phyloP scores from a whole-genome alignment of 2,888 invertebrate genomes.

The Brachylomia viminalis region DNA sequence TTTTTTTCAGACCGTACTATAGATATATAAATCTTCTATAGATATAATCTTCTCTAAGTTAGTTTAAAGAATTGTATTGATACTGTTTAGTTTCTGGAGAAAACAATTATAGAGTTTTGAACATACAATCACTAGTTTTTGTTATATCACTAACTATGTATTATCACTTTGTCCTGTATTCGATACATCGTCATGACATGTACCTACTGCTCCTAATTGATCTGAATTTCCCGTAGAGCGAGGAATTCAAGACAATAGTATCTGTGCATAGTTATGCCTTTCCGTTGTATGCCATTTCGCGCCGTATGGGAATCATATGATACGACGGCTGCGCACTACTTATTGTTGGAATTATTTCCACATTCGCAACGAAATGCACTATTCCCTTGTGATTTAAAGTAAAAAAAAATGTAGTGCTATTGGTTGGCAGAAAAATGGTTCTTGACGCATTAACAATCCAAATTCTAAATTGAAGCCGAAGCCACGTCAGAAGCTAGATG shows the following conservation, averaged over 20 bases:
- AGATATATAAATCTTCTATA: background rate
- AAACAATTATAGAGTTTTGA: background rate
- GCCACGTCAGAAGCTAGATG: too few relatives aligned
- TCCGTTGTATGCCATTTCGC: background rate
- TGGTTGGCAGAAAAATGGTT: background rate
- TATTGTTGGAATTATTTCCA: background rate
- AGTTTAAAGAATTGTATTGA: background rate
- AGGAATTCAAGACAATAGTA: background rate
- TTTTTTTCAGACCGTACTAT: too few relatives aligned
- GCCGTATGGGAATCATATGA: background rate
- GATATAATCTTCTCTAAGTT: background rate
- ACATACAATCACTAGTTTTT: background rate
- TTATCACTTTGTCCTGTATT: background rate
- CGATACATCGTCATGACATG: background rate
- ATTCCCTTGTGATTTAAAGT: background rate
- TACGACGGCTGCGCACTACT: background rate
- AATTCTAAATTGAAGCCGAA: too few relatives aligned
- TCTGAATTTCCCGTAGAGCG: slow-evolving; percentile 2
- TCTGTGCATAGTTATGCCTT: background rate
- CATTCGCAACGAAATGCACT: background rate
- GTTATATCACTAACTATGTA: too few relatives aligned
- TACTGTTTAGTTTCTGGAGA: background rate
- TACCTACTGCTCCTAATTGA: slow-evolving; percentile 24
- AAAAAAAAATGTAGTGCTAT: background rate
- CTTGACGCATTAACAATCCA: too few relatives aligned